Conservation (phyloP, 37 sponge, comb jelly and placozoan species). For the Diacarnus erythraeanus region DNA sequence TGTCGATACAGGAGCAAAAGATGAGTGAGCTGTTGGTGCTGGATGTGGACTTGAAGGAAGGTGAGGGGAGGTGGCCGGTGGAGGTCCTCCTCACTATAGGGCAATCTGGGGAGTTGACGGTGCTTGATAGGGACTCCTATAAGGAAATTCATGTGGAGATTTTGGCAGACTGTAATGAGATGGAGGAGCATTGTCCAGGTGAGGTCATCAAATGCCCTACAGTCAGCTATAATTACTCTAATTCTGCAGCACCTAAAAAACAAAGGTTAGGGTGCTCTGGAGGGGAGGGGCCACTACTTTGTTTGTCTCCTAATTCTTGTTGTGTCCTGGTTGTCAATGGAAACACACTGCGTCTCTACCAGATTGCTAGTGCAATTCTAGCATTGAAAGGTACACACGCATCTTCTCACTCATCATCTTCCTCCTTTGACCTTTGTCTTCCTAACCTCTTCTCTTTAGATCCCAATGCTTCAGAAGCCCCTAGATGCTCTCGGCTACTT, state of each 20-base stretch:
- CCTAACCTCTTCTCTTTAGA: neutral
- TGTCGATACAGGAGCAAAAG: slow-evolving; percentile 18
- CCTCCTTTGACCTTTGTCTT: neutral
- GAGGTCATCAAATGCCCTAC: neutral
- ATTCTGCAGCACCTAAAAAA: neutral
- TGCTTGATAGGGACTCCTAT: slow-evolving; percentile 19
- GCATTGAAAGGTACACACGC: slow-evolving; percentile 33
- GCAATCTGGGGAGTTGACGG: slow-evolving; percentile 12
- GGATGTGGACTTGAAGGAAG: slow-evolving; percentile 19
- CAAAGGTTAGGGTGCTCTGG: neutral
- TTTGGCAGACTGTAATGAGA: neutral
- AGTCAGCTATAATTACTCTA: neutral
- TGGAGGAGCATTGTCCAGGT: neutral
- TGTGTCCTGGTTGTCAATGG: slow-evolving; percentile 33
- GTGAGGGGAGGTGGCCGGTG: slow-evolving; percentile 29
- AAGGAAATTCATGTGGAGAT: slow-evolving; percentile 4
- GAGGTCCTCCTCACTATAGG: slow-evolving; percentile 21
- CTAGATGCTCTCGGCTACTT: slow-evolving; percentile 34
- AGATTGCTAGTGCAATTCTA: slow-evolving; percentile 6
- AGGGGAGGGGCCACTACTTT: neutral
- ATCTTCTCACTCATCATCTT: neutral
- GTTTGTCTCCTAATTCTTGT: slow-evolving; percentile 54
- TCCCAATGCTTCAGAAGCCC: slow-evolving; percentile 17
- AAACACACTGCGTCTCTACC: slow-evolving; percentile 8
- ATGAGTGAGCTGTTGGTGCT: slow-evolving; percentile 26